Base-by-base conservation (phyloP, 1,140 invertebrate genomes). In the Phthorimaea operculella region DNA sequence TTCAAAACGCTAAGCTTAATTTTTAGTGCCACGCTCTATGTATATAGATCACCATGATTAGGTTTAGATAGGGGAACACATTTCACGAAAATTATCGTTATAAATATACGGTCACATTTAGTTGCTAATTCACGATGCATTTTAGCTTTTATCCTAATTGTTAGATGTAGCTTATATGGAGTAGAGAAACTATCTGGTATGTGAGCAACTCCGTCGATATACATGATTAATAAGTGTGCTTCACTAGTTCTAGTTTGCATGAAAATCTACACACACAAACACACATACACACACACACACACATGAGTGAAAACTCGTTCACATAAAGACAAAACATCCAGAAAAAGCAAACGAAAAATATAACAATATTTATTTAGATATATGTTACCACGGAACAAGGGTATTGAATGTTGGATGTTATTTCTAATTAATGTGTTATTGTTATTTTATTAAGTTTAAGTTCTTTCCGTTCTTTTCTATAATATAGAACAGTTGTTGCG, bases 131-230 rank as follows among this genome's bases (percentile, higher is more conserved):
- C 48, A 50, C 48, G 11, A 50, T 28, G 48, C 14, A 14, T 18
- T 14, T 50, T 9, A 11, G 60, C 60, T 66, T 62, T 10, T 66
- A 55, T 62, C 63, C 12, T 62, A 57, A 17, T 33, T 53, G 54
- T 63, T 56, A 51, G 17, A 12, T 60, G 16, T 59, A 59, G 52
- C 18, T 33, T 56, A 57, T 16, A 44, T 55, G 42, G 39, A 60
- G 14, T 15, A 21, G 64, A 67, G 64, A 52, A 54, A 28, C 36
- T 52, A 78, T 82, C 82, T 82, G 80, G 82, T 85, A 85, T 85
- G 82, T 85, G 82, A 85, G 82, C 82, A 62, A 81, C 76, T 64
- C 61, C 74, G 76, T 73, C 62, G 55, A 61, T 59, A 58, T 14
- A 48, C 10, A 63, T 79, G 56, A 60, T 58, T 60, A 60, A n/a